Evolutionary conservation across 2,888 invertebrate genomes (phyloP), one percentile per base, ranked within the genome.

Genomic region (Monoplex corrugatus): DNA sequence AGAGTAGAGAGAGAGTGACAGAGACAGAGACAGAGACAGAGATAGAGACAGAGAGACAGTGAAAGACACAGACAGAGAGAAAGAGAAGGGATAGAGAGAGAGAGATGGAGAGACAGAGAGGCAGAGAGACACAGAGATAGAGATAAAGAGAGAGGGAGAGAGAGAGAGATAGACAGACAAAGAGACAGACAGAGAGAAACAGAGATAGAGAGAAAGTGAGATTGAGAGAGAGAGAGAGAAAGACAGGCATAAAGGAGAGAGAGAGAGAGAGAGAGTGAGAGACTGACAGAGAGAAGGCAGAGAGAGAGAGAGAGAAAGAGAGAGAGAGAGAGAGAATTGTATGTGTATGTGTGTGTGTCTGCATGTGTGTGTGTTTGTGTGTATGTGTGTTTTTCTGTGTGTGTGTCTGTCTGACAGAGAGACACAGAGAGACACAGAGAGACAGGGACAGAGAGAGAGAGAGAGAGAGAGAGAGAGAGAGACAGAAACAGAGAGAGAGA

Each of bases 401-500:
- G n/a, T n/a, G n/a, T n/a, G 50, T 50, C 16, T 50, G 23, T 50
- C 16, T 23, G 23, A 23, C 3, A 0, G 50, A 50, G 50, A 50
- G 50, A 50, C 16, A n/a, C n/a, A n/a, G 68, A 68, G 28, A 68
- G 68, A 68, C 5, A 68, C 5, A 13, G 68, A 68, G 68, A 68
- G 68, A 68, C 23, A 68, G 68, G 28, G 68, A 68, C 23, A 23
- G 23, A 23, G 23, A 23, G 23, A 23, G 68, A 68, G 68, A 68
- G 68, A 68, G 68, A 68, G 68, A 68, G 68, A 68, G 68, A 68
- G 68, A 68, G 68, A 68, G 68, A 68, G 68, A 23, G 68, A 23
- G 68, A 23, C 23, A 23, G 23, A 23, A 28, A 23, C 5, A 23
- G 68, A n/a, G 28, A n/a, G 28, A 23, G n/a, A 28, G n/a, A 10